phyloP scores from a whole-genome alignment of 2,888 invertebrate species.

The Troides aeacus region DNA sequence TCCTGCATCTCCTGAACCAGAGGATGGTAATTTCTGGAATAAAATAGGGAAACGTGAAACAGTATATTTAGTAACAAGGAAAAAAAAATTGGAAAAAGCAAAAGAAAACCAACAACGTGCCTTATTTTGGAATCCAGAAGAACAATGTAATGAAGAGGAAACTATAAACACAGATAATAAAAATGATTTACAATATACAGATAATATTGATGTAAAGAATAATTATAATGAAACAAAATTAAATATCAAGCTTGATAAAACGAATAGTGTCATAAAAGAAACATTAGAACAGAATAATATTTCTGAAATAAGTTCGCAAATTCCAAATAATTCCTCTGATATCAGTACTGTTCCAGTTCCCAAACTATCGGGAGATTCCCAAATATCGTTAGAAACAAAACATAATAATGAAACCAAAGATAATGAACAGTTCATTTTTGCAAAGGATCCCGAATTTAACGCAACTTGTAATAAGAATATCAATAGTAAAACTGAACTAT shows the following conservation, averaged over 20 bases:
- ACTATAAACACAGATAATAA: conserved; percentile 25
- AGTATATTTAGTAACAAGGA: conserved; percentile 80
- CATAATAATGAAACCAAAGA: background rate
- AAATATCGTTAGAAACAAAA: background rate
- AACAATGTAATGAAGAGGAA: conserved; percentile 25
- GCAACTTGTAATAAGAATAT: background rate
- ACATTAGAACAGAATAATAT: background rate
- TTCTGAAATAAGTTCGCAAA: background rate
- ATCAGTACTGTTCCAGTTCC: background rate
- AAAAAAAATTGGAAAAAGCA: conserved; percentile 69
- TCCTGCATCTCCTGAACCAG: conserved; percentile 60
- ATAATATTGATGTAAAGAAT: conserved; percentile 28
- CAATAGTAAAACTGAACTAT: background rate
- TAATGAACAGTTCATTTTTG: background rate
- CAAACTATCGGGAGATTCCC: background rate
- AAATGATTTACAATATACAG: conserved; percentile 24
- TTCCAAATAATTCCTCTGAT: background rate
- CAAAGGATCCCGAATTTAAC: background rate
- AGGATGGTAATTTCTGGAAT: conserved; percentile 82
- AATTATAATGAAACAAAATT: conserved; percentile 18
- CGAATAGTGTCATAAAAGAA: background rate
- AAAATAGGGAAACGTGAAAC: conserved; percentile 83
- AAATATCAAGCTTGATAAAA: background rate
- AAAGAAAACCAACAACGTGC: conserved; percentile 60
- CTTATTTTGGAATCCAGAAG: conserved; percentile 61